Percentiles rank a stretch among this genome's conserved stretches.
These are phyloP conservation scores for Caenorhabditis drosophilae DNA, from an alignment of 2,888 invertebrate species.

Conservation along the genomic window DNA sequence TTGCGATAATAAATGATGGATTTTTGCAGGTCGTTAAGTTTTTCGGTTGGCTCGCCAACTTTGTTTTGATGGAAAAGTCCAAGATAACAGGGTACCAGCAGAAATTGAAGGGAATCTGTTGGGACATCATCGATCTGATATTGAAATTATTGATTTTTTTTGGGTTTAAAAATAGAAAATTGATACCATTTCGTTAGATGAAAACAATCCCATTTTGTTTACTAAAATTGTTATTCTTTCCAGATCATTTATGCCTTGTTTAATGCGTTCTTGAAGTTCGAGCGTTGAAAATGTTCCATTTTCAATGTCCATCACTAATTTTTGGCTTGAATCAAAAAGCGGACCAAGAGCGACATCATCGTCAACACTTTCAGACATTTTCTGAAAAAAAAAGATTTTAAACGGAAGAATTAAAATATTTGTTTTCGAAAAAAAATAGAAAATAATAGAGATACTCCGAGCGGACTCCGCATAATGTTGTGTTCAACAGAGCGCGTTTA, in stretches of 20 bases:
- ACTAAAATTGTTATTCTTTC: conserved; percentile 39
- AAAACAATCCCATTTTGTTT: conserved; percentile 48
- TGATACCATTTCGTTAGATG: conserved; percentile 44
- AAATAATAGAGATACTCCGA: not conserved
- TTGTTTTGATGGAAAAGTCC: conserved; percentile 48
- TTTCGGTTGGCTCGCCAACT: conserved; percentile 27
- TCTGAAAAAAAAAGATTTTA: conserved; percentile 8
- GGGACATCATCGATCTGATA: conserved; percentile 45
- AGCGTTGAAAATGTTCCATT: conserved; percentile 16
- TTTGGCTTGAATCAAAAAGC: conserved; percentile 19
- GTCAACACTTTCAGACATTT: conserved; percentile 25
- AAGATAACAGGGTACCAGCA: conserved; percentile 60
- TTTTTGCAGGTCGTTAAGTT: conserved; percentile 41
- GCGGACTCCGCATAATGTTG: not conserved
- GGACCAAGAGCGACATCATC: conserved; percentile 16
- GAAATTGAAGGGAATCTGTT: conserved; percentile 49
- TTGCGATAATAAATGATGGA: conserved; percentile 51
- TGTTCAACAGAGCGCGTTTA: not conserved
- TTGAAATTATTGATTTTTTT: not conserved
- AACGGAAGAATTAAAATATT: not conserved
- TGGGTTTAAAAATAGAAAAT: not conserved
- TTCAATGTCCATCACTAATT: conserved; percentile 33
- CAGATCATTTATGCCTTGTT: conserved; percentile 26
- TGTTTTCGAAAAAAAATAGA: not conserved
- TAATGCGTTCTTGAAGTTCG: conserved; percentile 25